Percentiles rank a stretch among this genome's conserved stretches.
phyloP scores from a whole-genome alignment of 2,113 vertebrate genomes.

The Gallinago paraguaiae region DNA sequence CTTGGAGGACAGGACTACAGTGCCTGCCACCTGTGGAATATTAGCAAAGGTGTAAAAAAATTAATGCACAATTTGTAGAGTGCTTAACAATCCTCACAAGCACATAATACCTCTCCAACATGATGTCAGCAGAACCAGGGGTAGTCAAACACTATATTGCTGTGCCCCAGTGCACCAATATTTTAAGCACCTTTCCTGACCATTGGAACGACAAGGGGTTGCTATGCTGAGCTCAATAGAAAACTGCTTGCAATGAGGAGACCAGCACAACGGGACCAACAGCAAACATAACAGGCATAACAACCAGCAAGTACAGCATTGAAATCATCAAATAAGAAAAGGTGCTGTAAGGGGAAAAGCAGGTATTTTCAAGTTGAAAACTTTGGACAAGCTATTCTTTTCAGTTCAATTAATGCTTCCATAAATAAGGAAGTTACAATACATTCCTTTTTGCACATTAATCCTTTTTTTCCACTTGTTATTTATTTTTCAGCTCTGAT shows the following conservation, averaged over 20 bases:
- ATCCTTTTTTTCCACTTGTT: background rate
- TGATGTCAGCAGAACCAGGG: background rate
- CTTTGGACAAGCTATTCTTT: background rate
- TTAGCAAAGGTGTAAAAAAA: background rate
- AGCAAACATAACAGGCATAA: background rate
- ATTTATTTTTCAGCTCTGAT: background rate
- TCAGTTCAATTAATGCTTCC: background rate
- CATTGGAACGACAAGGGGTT: background rate
- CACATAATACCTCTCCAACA: background rate
- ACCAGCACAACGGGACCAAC: background rate
- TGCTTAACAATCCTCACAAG: background rate
- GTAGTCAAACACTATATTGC: background rate
- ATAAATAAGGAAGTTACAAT: background rate
- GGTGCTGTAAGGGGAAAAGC: background rate
- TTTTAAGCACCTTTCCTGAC: background rate
- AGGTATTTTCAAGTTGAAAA: background rate
- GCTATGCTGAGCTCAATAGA: background rate
- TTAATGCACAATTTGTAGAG: background rate
- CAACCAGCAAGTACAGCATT: background rate
- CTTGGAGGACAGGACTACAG: background rate
- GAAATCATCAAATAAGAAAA: background rate
- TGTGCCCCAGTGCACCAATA: background rate
- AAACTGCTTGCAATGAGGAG: background rate
- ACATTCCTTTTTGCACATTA: background rate
- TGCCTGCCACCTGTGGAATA: background rate